Percentiles rank a stretch among this genome's conserved stretches.
Conservation (phyloP, 2,888 invertebrate genomes). For the Drosophila kambysellisi region DNA sequence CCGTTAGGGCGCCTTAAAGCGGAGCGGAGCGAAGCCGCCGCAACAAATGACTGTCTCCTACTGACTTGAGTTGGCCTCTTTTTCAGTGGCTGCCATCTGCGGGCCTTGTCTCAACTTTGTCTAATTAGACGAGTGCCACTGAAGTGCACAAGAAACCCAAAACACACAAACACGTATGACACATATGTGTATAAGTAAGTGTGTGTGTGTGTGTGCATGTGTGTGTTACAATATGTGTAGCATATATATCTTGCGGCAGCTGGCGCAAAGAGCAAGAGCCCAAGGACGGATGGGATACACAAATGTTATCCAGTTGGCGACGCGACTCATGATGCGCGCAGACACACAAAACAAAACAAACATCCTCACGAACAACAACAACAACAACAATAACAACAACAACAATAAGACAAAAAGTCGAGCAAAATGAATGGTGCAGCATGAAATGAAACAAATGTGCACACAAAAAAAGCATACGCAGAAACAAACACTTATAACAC, state of each 20-base stretch:
- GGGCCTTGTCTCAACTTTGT: constrained; percentile 68
- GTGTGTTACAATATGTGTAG: constrained; percentile 13
- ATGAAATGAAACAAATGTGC: constrained; percentile 77
- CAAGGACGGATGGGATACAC: constrained; percentile 50
- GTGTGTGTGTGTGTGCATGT: not conserved
- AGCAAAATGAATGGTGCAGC: constrained; percentile 70
- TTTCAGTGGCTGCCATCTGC: constrained; percentile 44
- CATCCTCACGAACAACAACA: constrained; percentile 42
- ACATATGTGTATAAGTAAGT: not conserved
- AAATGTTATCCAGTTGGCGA: constrained; percentile 60
- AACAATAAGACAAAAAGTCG: constrained; percentile 43
- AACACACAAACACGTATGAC: constrained; percentile 22
- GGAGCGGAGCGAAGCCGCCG: constrained; percentile 7
- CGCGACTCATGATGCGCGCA: constrained; percentile 65
- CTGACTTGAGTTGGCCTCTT: constrained; percentile 38
- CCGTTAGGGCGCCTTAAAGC: constrained; percentile 67
- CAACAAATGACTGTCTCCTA: constrained; percentile 57
- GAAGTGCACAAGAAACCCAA: constrained; percentile 62
- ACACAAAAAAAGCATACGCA: constrained; percentile 46
- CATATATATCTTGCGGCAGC: constrained; percentile 37
- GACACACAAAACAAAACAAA: constrained; percentile 48
- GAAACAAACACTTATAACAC: constrained; percentile 27
- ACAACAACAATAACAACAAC: constrained; percentile 27
- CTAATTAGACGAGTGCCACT: constrained; percentile 79
- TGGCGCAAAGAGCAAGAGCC: constrained; percentile 27